Percentiles rank a stretch among this genome's conserved stretches.
Conservation (phyloP, 1,140 invertebrate genomes). For the Leguminivora glycinivorella region DNA sequence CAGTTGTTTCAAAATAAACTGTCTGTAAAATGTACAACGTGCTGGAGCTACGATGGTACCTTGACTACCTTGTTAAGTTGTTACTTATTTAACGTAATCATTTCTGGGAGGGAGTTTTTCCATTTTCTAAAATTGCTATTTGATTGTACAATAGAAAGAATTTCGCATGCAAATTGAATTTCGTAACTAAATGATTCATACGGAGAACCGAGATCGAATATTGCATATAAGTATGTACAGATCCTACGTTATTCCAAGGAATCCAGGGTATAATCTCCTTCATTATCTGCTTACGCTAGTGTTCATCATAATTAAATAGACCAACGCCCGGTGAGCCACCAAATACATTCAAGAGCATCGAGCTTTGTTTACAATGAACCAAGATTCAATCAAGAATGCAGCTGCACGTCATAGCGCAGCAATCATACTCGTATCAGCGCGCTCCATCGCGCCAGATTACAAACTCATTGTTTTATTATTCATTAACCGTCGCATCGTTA, state of each 20-base stretch:
- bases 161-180: not conserved
- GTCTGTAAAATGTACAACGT: not conserved
- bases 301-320: not conserved
- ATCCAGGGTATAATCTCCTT: too few relatives aligned
- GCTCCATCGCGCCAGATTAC: slow-evolving; percentile 17
- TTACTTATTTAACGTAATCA: not conserved
- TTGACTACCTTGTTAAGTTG: too few relatives aligned
- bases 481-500: not conserved
- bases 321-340: not conserved
- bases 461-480: slow-evolving; percentile 16
- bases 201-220: too few relatives aligned
- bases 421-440: slow-evolving; percentile 12
- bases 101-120: not conserved
- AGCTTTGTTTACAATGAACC: slow-evolving; percentile 9
- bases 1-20: slow-evolving; percentile 22
- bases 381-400: slow-evolving; percentile 21
- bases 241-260: too few relatives aligned
- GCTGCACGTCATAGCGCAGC: slow-evolving; percentile 5
- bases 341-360: not conserved
- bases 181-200: not conserved
- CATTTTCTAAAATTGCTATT: not conserved
- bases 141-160: not conserved
- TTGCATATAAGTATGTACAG: too few relatives aligned
- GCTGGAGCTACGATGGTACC: not conserved
- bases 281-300: too few relatives aligned